Evolutionary conservation across 1,140 invertebrate genomes (phyloP), one percentile per base, ranked within the genome.

Genomic region (Ganaspis sp.): DNA sequence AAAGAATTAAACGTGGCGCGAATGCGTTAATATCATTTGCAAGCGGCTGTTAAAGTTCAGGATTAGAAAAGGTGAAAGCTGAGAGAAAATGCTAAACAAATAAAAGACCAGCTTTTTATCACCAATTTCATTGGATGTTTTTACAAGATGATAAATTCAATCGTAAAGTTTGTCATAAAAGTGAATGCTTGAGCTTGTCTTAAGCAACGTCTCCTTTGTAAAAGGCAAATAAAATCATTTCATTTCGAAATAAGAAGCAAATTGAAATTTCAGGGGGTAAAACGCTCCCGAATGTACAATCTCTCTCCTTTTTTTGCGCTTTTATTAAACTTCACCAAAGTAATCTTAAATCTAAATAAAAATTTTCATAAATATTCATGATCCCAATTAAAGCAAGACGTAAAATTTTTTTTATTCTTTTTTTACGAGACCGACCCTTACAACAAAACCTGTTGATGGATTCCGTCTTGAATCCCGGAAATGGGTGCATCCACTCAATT

Each of bases 401-500:
- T 58, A 26, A 58, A 26, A 58, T 23, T 19, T 53, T 21, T 53
- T 49, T 49, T 49, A 1, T 54, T 23, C 3, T 9, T 54, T 58
- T 64, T 64, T 11, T 23, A 19, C 12, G 8, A 11, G 54, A 29
- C 3, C 11, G 23, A 29, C 21, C 21, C 3, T 29, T 64, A 1
- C 9, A 26, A 15, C 21, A 26, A 64, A 49, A n/a, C 45, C 45
- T 64, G 54, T 64, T 64, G 54, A 64, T 64, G 23, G 54, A 64
- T 64, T 64, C 54, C 23, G 54, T 29, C 23, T 64, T 64, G 54
- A 64, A 64, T 64, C 54, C 54, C 54, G 54, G 54, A 64, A 64
- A 29, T 64, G 23, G 54, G 54, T 64, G 54, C 54, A 64, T 64
- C 54, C 54, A 64, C 54, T 64, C 54, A 64, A 64, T 64, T 64